Evolutionary conservation across 2,888 invertebrate genomes (phyloP).

Genomic region (Drosophila parthenogenetica): DNA sequence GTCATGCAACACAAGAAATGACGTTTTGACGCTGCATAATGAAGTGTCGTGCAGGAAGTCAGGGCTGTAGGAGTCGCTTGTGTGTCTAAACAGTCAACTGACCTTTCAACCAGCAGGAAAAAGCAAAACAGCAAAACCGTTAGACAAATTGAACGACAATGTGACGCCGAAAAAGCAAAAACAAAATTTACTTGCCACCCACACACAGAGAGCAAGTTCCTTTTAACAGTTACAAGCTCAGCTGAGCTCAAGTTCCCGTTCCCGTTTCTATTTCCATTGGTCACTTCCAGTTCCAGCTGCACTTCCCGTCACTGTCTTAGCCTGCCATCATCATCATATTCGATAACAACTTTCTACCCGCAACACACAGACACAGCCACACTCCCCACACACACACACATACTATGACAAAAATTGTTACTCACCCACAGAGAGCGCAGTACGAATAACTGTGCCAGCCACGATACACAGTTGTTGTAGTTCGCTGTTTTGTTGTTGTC

Average conservation of each 20-base stretch:
- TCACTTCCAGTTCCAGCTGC: slow-evolving; percentile 18
- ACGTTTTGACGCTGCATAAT: slow-evolving; percentile 57
- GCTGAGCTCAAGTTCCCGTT: slow-evolving; percentile 13
- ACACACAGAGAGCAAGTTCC: slow-evolving; percentile 13
- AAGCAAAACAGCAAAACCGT: slow-evolving; percentile 3
- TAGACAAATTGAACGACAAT: slow-evolving; percentile 13
- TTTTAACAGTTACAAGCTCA: background rate
- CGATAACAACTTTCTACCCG: slow-evolving; percentile 78
- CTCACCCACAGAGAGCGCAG: slow-evolving; percentile 63
- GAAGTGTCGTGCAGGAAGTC: slow-evolving; percentile 43
- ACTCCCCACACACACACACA: slow-evolving; percentile 43
- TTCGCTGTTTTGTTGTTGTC: slow-evolving; percentile 13
- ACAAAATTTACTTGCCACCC: slow-evolving; percentile 8
- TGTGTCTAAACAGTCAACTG: slow-evolving; percentile 13
- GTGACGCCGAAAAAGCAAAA: slow-evolving; percentile 45
- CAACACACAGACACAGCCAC: slow-evolving; percentile 28
- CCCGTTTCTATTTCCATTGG: slow-evolving; percentile 4
- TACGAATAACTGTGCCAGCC: slow-evolving; percentile 61
- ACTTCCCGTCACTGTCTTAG: slow-evolving; percentile 30
- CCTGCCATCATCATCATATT: slow-evolving; percentile 59
- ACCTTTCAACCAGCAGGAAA: slow-evolving; percentile 51
- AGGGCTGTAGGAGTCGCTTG: background rate
- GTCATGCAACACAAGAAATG: slow-evolving; percentile 67
- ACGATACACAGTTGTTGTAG: slow-evolving; percentile 40
- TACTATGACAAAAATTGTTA: slow-evolving; percentile 48